Evolutionary conservation across 2,888 invertebrate genomes (phyloP).

Genomic region (Drosophila nigritarsus): DNA sequence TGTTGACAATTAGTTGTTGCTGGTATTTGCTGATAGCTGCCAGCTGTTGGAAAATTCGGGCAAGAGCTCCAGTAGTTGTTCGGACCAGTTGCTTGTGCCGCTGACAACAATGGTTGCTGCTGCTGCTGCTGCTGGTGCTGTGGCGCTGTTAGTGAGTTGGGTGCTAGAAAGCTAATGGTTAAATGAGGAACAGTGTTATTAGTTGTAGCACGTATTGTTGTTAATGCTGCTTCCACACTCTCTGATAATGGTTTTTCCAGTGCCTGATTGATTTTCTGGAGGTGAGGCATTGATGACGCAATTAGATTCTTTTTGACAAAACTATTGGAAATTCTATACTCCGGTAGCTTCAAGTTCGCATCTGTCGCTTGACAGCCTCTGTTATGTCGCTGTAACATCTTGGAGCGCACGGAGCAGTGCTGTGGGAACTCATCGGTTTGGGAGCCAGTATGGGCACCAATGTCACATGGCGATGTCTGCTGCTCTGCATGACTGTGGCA

Average conservation of each 20-base stretch:
- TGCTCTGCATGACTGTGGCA: conserved; percentile 34
- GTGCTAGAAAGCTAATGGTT: conserved; percentile 50
- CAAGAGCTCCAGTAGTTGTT: conserved; percentile 18
- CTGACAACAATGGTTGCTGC: conserved; percentile 12
- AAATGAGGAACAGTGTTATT: conserved; percentile 32
- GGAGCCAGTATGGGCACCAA: conserved; percentile 35
- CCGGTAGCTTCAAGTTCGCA: neutral
- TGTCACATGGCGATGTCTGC: conserved; percentile 36
- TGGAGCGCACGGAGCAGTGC: conserved; percentile 14
- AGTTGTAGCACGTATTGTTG: neutral
- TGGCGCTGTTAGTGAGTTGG: neutral
- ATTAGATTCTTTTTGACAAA: neutral
- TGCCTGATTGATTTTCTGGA: neutral
- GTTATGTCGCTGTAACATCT: conserved; percentile 14
- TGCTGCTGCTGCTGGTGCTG: conserved; percentile 10
- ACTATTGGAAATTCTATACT: neutral
- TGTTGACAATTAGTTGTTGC: conserved; percentile 2
- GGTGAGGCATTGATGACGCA: neutral
- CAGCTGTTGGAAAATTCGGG: neutral
- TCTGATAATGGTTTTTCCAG: neutral
- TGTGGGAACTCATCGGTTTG: conserved; percentile 54
- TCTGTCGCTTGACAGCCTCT: conserved; percentile 51
- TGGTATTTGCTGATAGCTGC: conserved; percentile 22
- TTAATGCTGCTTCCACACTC: neutral
- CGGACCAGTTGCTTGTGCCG: conserved; percentile 20